These are phyloP conservation scores for Dasyornis broadbenti DNA, from an alignment of 2,113 vertebrate genomes.

Conservation along the genomic window DNA sequence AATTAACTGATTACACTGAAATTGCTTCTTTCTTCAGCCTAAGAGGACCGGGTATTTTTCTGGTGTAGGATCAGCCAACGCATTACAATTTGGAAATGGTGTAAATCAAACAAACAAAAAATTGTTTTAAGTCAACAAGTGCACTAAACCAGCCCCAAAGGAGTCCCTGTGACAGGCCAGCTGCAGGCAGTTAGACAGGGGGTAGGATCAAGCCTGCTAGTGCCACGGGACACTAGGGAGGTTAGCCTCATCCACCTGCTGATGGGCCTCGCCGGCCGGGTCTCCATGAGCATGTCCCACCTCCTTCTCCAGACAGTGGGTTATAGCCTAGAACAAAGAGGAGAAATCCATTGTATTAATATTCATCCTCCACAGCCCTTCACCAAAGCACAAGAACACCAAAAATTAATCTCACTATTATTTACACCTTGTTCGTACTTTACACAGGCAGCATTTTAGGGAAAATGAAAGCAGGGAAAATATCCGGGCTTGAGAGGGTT, in stretches of 20 bases:
- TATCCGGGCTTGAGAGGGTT: not conserved
- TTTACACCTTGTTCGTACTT: not conserved
- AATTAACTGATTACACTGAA: not conserved
- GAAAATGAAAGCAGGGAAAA: not conserved
- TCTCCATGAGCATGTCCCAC: conserved; percentile 86
- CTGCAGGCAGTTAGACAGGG: conserved; percentile 55
- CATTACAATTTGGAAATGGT: not conserved
- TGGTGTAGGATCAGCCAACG: not conserved
- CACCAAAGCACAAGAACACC: not conserved
- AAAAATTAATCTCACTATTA: not conserved
- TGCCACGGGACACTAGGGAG: conserved; percentile 43
- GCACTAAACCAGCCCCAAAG: not conserved
- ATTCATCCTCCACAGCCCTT: not conserved
- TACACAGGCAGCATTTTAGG: not conserved
- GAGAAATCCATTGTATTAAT: not conserved
- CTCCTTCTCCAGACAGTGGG: conserved; percentile 86
- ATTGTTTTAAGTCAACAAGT: not conserved
- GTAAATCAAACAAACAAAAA: not conserved
- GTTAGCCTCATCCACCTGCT: conserved; percentile 89
- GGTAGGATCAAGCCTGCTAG: conserved; percentile 32
- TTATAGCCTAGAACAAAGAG: conserved; percentile 81
- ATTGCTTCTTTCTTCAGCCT: not conserved
- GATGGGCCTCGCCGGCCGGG: conserved; percentile 88
- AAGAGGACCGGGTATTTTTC: not conserved
- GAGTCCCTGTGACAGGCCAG: conserved; percentile 58